Evolutionary conservation across 2,113 vertebrate genomes (phyloP).

Genomic region (Uria lomvia): DNA sequence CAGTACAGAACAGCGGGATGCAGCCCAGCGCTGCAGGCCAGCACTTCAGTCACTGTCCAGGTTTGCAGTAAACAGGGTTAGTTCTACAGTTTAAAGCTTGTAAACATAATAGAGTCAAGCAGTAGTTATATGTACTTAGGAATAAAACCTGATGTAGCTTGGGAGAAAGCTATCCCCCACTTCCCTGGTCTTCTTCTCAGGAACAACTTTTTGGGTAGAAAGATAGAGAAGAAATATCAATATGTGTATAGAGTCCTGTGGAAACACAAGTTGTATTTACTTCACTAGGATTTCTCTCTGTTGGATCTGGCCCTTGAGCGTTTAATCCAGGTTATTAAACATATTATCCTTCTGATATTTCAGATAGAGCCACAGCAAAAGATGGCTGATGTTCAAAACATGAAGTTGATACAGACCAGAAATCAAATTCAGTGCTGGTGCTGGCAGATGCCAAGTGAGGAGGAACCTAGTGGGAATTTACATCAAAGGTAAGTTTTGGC

Average conservation of each 20-base stretch:
- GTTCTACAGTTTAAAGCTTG: neutral
- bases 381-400: neutral
- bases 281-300: neutral
- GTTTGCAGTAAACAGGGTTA: neutral
- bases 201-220: neutral
- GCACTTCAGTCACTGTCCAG: neutral
- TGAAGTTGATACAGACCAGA: neutral
- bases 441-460: neutral
- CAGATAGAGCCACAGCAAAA: neutral
- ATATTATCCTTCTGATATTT: neutral
- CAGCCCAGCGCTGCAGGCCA: neutral
- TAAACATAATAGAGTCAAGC: neutral
- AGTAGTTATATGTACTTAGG: neutral
- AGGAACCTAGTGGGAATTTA: neutral
- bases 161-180: neutral
- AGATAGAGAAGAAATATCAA: neutral
- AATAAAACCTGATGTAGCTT: neutral
- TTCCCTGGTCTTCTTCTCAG: neutral
- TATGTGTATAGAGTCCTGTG: neutral
- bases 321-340: neutral
- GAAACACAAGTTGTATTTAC: neutral
- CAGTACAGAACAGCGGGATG: neutral
- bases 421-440: neutral
- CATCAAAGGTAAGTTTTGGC: neutral
- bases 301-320: neutral